These are phyloP conservation scores for Halictus rubicundus DNA, from an alignment of 1,140 invertebrate species.

Conservation along the genomic window DNA sequence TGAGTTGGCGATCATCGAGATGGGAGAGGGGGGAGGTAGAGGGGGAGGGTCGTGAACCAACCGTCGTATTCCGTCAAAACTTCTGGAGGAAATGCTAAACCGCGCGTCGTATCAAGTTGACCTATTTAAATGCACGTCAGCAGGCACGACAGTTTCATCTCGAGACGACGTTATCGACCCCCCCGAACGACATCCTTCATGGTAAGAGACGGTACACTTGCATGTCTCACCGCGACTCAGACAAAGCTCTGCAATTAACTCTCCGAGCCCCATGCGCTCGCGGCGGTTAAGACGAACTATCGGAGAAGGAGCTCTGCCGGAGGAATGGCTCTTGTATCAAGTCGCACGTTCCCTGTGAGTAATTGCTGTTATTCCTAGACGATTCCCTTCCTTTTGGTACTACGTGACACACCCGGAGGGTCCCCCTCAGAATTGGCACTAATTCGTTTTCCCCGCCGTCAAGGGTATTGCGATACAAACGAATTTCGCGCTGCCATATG, in stretches of 20 bases:
- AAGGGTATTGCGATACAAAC: constrained; percentile 32
- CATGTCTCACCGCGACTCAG: constrained; percentile 69
- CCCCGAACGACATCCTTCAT: constrained; percentile 50
- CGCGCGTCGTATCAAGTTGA: constrained; percentile 31
- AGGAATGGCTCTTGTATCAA: constrained; percentile 66
- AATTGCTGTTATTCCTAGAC: constrained; percentile 71
- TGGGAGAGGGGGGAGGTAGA: too few relatives aligned
- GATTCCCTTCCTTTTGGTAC: constrained; percentile 45
- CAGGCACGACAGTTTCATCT: constrained; percentile 59
- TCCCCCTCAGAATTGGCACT: constrained; percentile 55
- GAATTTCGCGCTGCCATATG: not conserved
- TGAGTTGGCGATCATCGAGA: not conserved
- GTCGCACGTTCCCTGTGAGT: constrained; percentile 64
- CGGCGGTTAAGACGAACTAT: constrained; percentile 70
- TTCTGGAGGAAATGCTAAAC: constrained; percentile 2
- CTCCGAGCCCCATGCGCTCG: constrained; percentile 58
- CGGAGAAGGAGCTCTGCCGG: constrained; percentile 52
- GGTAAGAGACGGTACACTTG: constrained; percentile 56
- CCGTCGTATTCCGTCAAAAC: not conserved
- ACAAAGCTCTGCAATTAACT: constrained; percentile 71
- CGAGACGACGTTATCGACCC: constrained; percentile 64
- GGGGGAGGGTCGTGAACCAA: not conserved
- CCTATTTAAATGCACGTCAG: constrained; percentile 60
- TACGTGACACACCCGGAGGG: constrained; percentile 62
- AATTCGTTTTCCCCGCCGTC: constrained; percentile 60